Conservation (phyloP, 2,113 vertebrate genomes). For the Eretmochelys imbricata region DNA sequence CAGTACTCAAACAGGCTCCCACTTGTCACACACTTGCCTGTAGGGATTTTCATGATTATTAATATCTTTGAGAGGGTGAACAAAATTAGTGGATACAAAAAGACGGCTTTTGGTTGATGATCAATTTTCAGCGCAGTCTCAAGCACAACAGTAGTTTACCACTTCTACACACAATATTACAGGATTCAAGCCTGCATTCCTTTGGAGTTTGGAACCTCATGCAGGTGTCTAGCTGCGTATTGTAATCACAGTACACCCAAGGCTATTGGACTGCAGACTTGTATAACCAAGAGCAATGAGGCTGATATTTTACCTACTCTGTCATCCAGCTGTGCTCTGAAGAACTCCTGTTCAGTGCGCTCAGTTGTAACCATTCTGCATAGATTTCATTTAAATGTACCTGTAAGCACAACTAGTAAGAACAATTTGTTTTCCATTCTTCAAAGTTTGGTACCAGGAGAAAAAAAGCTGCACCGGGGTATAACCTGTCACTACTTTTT, state of each 20-base stretch:
- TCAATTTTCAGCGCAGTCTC: background rate
- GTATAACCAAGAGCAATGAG: background rate
- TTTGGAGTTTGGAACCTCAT: background rate
- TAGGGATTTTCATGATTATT: background rate
- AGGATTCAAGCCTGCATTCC: background rate
- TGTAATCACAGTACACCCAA: background rate
- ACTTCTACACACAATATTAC: background rate
- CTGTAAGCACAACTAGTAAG: background rate
- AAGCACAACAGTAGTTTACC: background rate
- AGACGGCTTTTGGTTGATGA: background rate
- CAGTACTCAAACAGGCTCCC: background rate
- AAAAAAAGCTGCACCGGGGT: conserved; percentile 16
- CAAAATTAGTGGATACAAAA: background rate
- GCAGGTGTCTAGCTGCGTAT: background rate
- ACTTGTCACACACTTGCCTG: background rate
- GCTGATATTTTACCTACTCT: background rate
- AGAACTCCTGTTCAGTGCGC: background rate
- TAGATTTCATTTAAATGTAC: conserved; percentile 27
- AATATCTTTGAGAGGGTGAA: background rate
- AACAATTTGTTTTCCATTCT: conserved; percentile 48
- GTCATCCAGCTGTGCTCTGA: background rate
- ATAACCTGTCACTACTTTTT: background rate
- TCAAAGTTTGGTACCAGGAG: background rate
- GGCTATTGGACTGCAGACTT: background rate
- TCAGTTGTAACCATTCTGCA: background rate